Base-by-base conservation (phyloP, 2,888 invertebrate genomes). In the Oeneis ivallda region DNA sequence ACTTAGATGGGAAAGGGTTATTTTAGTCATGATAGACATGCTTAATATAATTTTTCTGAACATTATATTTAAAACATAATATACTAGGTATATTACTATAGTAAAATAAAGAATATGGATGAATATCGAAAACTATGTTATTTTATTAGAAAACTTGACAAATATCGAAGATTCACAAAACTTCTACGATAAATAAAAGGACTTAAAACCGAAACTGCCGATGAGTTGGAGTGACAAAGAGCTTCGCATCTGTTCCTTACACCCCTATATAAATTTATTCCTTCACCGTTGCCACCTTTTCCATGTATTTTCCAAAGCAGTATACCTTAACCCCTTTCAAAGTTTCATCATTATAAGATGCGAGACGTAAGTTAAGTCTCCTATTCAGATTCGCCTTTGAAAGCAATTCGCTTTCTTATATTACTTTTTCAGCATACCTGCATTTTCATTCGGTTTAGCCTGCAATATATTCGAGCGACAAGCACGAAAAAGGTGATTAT, bases 311-410 rank as follows among this genome's bases (percentile, higher is more conserved):
- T 79, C 78, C 79, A 81, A 85, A 85, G 84, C 84, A 83, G 82
- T 84, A 82, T 85, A 78, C 80, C 76, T 84, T 80, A 83, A 86
- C 86, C 89, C 87, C 87, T 87, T 87, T 86, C 82, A 83, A 83
- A 87, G 80, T 88, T 85, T 75, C 71, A 63, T 72, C 75, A 78
- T 82, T 79, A 81, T 86, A 86, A 86, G 87, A 87, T 77, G 72
- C 73, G 71, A 69, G 62, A 70, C 70, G 69, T 74, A 75, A 75
- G 71, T 76, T 74, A 71, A 71, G 71, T 71, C 69, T 70, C 71
- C 71, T 70, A 74, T 75, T 75, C 74, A 72, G 72, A 74, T 74
- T 73, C 75, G 72, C 71, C 72, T 73, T 75, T 73, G 70, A 74
- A 67, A 66, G 71, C 72, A 71, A 81, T 84, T 83, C 76, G 72